Base-by-base conservation (phyloP, 2,113 vertebrate species). In the Prunella himalayana region DNA sequence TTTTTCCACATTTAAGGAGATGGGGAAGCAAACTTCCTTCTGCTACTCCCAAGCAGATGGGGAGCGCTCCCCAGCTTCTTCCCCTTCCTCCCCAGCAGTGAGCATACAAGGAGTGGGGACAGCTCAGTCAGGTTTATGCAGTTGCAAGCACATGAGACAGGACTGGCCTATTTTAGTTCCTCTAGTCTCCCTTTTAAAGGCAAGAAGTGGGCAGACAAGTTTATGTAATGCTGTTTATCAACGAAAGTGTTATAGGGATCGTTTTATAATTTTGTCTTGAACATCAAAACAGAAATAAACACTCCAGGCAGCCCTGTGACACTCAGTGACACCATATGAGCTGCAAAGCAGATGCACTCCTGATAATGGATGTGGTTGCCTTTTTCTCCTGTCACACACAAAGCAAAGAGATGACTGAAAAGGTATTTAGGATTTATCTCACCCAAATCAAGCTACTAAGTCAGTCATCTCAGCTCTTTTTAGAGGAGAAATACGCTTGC, bases 241-340 rank as follows among this genome's bases (percentile, higher is more conserved):
- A 91, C 76, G 39, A 65, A 80, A 94, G 59, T 45, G 47, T 35
- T 85, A 72, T 0, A 79, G 47, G 0, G 5, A 88, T 87, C 0
- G 0, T 69, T 91, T 82, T 82, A 87, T 47, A 87, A 82, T 65
- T 95, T 87, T 88, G 33, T 80, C 87, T 80, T 61, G 50, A 85
- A 85, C 35, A 68, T 75, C 42, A 65, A 85, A 94, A 66, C 50
- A 94, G 84, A 85, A 95, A 86, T 80, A 95, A 91, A 80, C 50
- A 91, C 81, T n/a, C 27, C 6, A 13, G 57, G 16, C 1, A 0
- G 49, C 49, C 33, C 35, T 64, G 42, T 33, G 81, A 76, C 80
- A 53, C 68, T 41, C 76, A 64, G 3, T 44, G 70, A 56, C n/a
- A 84, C 2, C 0, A 2, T 14, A 42, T 0, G 18, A 88, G 47